Conservation (phyloP, 2,888 invertebrate species). For the Chrysolina haemoptera region DNA sequence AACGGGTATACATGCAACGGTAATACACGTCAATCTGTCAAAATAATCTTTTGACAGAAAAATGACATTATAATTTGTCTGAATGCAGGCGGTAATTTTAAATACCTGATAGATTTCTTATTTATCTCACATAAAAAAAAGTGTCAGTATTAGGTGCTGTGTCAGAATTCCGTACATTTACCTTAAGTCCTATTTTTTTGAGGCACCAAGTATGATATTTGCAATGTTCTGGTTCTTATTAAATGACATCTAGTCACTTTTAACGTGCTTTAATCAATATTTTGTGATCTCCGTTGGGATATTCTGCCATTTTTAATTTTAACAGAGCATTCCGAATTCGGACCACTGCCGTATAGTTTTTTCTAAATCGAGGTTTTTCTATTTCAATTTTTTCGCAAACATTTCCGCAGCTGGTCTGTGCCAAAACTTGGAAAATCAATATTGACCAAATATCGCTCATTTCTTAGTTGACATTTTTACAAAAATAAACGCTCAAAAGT, state of each 20-base stretch:
- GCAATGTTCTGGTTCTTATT: conserved; percentile 11
- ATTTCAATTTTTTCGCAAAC: conserved; percentile 1
- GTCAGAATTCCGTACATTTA: no score
- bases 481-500: conserved; percentile 41
- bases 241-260: conserved; percentile 57
- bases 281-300: conserved; percentile 54
- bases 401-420: conserved; percentile 48
- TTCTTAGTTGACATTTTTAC: conserved; percentile 40
- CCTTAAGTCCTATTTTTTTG: not conserved
- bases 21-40: no score
- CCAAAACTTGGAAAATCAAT: conserved; percentile 47
- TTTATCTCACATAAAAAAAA: no score
- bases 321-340: conserved; percentile 28
- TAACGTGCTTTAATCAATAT: conserved; percentile 50
- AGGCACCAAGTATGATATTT: not conserved
- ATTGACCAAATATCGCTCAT: conserved; percentile 52
- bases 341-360: conserved; percentile 25
- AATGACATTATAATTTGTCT: no score
- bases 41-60: no score
- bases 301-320: conserved; percentile 32
- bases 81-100: no score
- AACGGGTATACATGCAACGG: no score
- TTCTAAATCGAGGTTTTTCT: conserved; percentile 10
- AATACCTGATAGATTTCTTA: no score
- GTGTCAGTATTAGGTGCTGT: no score